Base-by-base conservation (phyloP, 2,888 invertebrate species). In the Cynaeus angustus region DNA sequence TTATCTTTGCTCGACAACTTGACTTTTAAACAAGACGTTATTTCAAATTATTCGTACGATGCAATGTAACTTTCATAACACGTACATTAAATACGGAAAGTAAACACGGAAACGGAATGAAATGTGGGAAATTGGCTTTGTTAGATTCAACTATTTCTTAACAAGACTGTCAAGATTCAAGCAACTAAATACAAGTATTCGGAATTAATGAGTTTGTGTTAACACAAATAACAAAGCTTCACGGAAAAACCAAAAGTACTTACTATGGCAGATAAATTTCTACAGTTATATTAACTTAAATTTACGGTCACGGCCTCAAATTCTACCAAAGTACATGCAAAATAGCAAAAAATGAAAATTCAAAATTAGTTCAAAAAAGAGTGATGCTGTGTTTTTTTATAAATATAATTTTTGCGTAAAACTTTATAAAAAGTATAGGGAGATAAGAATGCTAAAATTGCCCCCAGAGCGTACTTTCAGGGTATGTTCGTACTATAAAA, bases 21-120 rank as follows among this genome's bases (percentile, higher is more conserved):
- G 12, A 28, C 10, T 50, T 46, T 48, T 10, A 16, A 48, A 48
- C 41, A 41, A 41, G 41, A 41, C 13, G 41, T 41, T 41, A 41
- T 12, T 41, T 41, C 13, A 12, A 13, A 41, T 12, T 41, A 13
- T 41, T n/a, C n/a, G 10, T 41, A n/a, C 10, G 2, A 5, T 41
- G 37, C 37, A 37, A 37, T 37, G 41, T 12, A 41, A 33, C 33
- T 41, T 41, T 13, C 41, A 12, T 33, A 33, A n/a, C 33, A 33
- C 33, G 33, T 5, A 41, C 41, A 6, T 33, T 33, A 41, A 41
- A 41, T 41, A 41, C 41, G 12, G 10, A 10, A 41, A 10, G 41
- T 10, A 41, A 41, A 41, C 41, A 41, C 41, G 41, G 41, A 41
- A 41, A 13, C 41, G 13, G 41, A 41, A 13, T 41, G 41, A 10